Base-by-base conservation (phyloP, 2,888 invertebrate species). In the Agrochola macilenta region DNA sequence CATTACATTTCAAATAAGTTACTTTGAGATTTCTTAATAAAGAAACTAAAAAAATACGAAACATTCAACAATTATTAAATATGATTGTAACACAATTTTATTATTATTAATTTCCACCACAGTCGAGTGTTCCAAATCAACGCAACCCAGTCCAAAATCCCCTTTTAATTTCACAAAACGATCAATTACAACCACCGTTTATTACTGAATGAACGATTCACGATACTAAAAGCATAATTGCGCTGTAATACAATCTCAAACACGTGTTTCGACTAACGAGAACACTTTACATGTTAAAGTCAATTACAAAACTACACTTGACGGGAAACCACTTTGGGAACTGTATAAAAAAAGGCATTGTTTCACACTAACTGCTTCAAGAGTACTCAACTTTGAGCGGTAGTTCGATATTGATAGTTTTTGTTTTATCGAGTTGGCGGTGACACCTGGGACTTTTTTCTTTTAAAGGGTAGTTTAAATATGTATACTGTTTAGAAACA, bases 261-360 rank as follows among this genome's bases (percentile, higher is more conserved):
- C 91, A 90, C 92, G 90, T 90, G 90, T 89, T 89, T 82, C 85
- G 39, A 71, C 65, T 74, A 85, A 78, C 83, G 65, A 91, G 90
- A 78, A 87, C 88, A 86, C 87, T 90, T 90, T 89, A 81, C 85
- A 91, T 90, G 84, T 90, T 89, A 86, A 90, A 86, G 90, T 93
- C 92, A 90, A 93, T 92, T 91, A 91, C 88, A 83, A 83, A 84
- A 86, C 79, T 86, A 71, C 84, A 83, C 84, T 87, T 86, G 81
- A 86, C 82, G 79, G 78, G 84, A 85, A 87, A 86, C 87, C 90
- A 88, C 90, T 90, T 88, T 82, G 88, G 85, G 76, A 82, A 88
- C 78, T 84, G 90, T 90, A 85, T 78, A 91, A 91, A 91, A 75
- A 91, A 91, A 88, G 84, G 68, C 76, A 87, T 90, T 90, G 90